Percentiles rank a stretch among this genome's conserved stretches.
phyloP scores from a whole-genome alignment of 2,888 invertebrate genomes.

The Drosophila pseudotalamancana region DNA sequence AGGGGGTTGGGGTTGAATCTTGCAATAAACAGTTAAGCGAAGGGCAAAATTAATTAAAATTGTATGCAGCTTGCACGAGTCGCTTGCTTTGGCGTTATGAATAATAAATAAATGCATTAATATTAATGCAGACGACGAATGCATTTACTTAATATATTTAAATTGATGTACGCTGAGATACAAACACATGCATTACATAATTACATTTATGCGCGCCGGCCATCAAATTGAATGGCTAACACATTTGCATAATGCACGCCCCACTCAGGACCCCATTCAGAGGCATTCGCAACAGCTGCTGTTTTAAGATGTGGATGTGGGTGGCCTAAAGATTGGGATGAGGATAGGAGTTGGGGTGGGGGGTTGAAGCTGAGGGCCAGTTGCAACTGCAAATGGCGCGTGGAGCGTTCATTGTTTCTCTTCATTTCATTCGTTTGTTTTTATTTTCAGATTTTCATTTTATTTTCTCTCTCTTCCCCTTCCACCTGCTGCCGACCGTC shows the following conservation, averaged over 20 bases:
- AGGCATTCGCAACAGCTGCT: slow-evolving; percentile 22
- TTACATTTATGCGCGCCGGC: slow-evolving; percentile 63
- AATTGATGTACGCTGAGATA: background rate
- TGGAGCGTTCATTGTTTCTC: slow-evolving; percentile 7
- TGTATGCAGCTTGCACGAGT: background rate
- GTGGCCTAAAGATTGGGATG: slow-evolving; percentile 12
- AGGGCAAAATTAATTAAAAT: slow-evolving; percentile 20
- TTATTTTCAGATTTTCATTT: background rate
- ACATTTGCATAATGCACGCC: slow-evolving; percentile 64
- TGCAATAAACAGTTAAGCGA: slow-evolving; percentile 13
- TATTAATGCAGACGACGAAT: slow-evolving; percentile 20
- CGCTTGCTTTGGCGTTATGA: slow-evolving; percentile 16
- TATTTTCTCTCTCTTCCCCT: background rate
- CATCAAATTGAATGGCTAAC: slow-evolving; percentile 71
- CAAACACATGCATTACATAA: slow-evolving; percentile 54
- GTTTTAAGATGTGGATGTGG: too few species aligned
- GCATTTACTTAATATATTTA: slow-evolving; percentile 11
- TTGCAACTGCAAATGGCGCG: slow-evolving; percentile 26
- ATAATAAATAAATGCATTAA: slow-evolving; percentile 13
- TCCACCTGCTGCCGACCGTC: background rate
- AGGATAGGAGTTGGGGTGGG: background rate
- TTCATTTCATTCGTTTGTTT: background rate
- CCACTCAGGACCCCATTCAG: background rate
- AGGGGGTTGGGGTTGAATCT: background rate
- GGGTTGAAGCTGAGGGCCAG: too few species aligned